Evolutionary conservation across 2,797 vertebrate species (phyloP).

Genomic region (Xerus rutilus): DNA sequence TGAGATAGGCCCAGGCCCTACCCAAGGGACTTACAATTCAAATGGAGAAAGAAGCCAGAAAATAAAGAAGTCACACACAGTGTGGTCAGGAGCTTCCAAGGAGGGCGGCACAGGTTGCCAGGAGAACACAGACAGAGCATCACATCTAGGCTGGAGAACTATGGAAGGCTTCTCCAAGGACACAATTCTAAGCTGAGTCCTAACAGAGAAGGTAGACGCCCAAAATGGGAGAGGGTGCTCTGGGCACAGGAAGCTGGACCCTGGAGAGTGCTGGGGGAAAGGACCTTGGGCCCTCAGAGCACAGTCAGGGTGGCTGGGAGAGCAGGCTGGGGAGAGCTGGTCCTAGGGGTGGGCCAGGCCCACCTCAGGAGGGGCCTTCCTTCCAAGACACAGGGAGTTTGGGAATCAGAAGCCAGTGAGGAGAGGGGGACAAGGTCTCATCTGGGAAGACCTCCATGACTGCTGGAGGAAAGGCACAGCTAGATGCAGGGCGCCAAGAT

Average conservation of each 20-base stretch:
- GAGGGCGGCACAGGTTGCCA: not conserved
- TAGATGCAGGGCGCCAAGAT: too few relatives aligned
- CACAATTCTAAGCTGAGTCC: too few relatives aligned
- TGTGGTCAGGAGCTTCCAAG: not conserved
- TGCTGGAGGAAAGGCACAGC: not conserved
- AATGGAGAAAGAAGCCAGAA: not conserved
- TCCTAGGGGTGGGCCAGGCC: too few relatives aligned
- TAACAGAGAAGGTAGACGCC: too few relatives aligned
- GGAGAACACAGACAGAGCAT: not conserved
- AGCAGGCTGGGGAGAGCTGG: too few relatives aligned
- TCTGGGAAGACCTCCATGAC: not conserved
- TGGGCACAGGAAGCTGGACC: not conserved
- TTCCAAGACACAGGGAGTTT: too few relatives aligned
- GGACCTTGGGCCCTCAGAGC: rapidly evolving
- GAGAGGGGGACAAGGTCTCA: not conserved
- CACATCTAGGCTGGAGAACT: too few relatives aligned
- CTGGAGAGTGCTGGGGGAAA: not conserved
- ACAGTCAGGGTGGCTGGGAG: rapidly evolving
- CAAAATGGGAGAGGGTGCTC: not conserved
- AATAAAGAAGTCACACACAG: too few relatives aligned
- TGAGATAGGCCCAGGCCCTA: too few relatives aligned
- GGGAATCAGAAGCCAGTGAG: not conserved
- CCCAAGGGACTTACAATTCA: not conserved
- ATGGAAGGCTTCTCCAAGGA: not conserved
- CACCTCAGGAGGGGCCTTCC: not conserved